phyloP scores from a whole-genome alignment of 2,888 invertebrate species.

The Phytoseiulus persimilis region DNA sequence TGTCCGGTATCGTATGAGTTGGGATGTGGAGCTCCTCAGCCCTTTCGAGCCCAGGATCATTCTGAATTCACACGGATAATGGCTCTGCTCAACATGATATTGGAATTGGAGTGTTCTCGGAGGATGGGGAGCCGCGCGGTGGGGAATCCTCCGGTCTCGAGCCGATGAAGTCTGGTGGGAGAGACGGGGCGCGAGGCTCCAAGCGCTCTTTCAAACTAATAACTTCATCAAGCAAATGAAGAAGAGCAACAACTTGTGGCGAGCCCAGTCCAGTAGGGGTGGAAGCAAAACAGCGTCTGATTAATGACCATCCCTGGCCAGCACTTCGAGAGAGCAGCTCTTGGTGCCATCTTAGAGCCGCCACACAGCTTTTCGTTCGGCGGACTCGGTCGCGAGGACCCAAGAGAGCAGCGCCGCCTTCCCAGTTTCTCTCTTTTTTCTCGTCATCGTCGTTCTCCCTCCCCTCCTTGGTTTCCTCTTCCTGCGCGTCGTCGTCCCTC shows the following conservation, averaged over 20 bases:
- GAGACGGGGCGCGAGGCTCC: background rate
- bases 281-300: background rate
- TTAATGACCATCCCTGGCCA: background rate
- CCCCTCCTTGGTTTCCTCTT: background rate
- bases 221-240: slow-evolving; percentile 33
- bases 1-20: background rate
- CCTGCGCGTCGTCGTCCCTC: background rate
- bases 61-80: too few species aligned
- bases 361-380: background rate
- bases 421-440: background rate
- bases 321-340: background rate
- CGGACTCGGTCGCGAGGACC: background rate
- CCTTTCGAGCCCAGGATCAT: too few species aligned
- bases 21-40: too few species aligned
- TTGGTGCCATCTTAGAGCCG: background rate
- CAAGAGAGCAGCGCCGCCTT: background rate
- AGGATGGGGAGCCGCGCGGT: too few species aligned
- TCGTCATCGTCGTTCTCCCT: background rate
- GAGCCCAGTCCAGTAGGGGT: background rate
- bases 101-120: background rate
- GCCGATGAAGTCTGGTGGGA: background rate
- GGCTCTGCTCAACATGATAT: too few species aligned
- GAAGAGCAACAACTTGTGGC: slow-evolving; percentile 36
- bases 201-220: slow-evolving; percentile 11
- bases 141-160: background rate